phyloP scores from a whole-genome alignment of 35 echinoderm and acorn worm species.

The Heliocidaris tuberculata region DNA sequence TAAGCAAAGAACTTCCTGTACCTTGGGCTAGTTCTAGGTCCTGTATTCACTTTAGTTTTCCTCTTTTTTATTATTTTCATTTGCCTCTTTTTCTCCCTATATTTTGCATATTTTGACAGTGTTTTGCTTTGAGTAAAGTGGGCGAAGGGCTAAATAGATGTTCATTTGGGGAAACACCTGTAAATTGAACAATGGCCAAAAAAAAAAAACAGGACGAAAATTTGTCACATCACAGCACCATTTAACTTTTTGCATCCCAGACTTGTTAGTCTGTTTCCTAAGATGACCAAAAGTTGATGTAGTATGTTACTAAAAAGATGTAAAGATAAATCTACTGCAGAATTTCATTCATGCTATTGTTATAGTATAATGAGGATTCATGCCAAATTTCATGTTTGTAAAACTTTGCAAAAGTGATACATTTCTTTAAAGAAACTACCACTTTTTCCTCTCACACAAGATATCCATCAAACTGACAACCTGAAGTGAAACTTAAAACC shows the following conservation, averaged over 20 bases:
- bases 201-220: background rate
- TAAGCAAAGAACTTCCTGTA: slow-evolving; percentile 29
- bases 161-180: background rate
- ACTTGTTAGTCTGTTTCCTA: background rate
- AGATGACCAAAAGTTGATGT: background rate
- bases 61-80: background rate
- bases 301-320: background rate
- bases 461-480: background rate
- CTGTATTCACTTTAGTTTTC: background rate
- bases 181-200: background rate
- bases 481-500: background rate
- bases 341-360: too few species aligned
- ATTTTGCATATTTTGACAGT: background rate
- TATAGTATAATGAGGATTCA: too few species aligned
- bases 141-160: background rate
- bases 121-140: background rate
- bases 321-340: too few species aligned
- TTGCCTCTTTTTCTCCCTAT: background rate
- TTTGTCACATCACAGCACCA: background rate
- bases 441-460: background rate
- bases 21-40: slow-evolving; percentile 4
- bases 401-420: background rate
- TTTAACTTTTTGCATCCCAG: background rate
- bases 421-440: background rate
- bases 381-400: background rate